Percentiles rank a stretch among this genome's conserved stretches.
phyloP scores from a whole-genome alignment of 1,140 invertebrate species.

The Drosophila sturtevanti region DNA sequence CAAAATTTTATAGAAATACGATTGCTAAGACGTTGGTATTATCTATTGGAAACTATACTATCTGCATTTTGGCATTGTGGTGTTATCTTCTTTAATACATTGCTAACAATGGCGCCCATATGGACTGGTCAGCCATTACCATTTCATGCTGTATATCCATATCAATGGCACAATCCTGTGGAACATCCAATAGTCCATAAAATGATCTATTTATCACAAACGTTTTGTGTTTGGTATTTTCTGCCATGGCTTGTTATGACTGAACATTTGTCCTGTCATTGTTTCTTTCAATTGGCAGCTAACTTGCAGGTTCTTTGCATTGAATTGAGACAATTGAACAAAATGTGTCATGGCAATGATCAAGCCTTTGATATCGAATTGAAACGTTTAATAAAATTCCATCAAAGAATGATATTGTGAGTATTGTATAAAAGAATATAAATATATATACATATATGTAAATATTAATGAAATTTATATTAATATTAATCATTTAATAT shows the following conservation, averaged over 20 bases:
- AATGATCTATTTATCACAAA: constrained; percentile 30
- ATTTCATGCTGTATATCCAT: constrained; percentile 45
- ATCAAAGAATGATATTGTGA: constrained; percentile 47
- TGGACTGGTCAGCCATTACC: constrained; percentile 41
- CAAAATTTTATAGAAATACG: neutral
- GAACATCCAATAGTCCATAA: constrained; percentile 18
- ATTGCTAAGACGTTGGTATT: constrained; percentile 17
- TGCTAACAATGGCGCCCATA: constrained; percentile 28
- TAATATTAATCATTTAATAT: too few relatives aligned
- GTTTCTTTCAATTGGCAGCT: constrained; percentile 35
- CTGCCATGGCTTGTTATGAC: constrained; percentile 10
- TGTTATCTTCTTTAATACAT: neutral
- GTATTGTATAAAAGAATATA: neutral
- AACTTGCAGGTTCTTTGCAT: constrained; percentile 35
- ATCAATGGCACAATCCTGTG: constrained; percentile 29
- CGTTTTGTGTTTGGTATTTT: neutral
- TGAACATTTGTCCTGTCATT: constrained; percentile 18
- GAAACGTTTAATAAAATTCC: constrained; percentile 1
- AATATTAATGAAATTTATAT: too few relatives aligned
- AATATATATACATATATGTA: too few relatives aligned
- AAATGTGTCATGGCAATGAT: neutral
- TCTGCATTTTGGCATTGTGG: constrained; percentile 1
- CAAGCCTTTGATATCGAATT: constrained; percentile 12
- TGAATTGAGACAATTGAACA: constrained; percentile 20
- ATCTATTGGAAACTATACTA: neutral